These are phyloP conservation scores for Marmota monax DNA, from an alignment of 2,113 vertebrate genomes.

Conservation along the genomic window DNA sequence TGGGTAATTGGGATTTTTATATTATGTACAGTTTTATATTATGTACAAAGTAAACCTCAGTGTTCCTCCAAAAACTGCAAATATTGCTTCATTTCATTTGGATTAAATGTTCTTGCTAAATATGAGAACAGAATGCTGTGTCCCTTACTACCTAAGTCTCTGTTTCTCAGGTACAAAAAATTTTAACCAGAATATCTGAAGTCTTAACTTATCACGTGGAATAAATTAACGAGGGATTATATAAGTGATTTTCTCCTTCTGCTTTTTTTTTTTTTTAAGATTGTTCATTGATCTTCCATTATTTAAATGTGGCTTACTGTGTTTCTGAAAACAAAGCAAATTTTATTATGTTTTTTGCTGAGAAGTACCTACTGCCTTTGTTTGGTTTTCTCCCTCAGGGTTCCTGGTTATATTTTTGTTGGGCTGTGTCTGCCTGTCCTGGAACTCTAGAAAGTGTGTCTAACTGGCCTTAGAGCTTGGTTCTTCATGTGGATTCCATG, in stretches of 20 bases:
- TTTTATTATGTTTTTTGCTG: background rate
- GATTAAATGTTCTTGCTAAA: background rate
- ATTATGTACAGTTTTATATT: background rate
- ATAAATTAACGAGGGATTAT: background rate
- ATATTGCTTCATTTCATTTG: background rate
- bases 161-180: background rate
- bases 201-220: background rate
- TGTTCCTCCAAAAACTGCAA: background rate
- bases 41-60: background rate
- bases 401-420: background rate
- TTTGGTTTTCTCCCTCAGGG: background rate
- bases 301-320: background rate
- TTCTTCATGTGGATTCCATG: background rate
- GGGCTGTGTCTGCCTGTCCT: background rate
- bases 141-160: background rate
- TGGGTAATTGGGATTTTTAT: background rate
- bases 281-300: background rate
- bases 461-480: background rate
- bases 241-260: background rate
- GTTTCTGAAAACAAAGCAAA: background rate
- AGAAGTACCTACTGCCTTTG: background rate
- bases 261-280: background rate
- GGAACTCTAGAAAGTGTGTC: background rate
- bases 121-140: background rate
- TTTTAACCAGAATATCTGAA: conserved; percentile 6